Percentiles rank a stretch among this genome's conserved stretches.
phyloP scores from a whole-genome alignment of 2,797 vertebrate species.

The Notolepis coatsorum region DNA sequence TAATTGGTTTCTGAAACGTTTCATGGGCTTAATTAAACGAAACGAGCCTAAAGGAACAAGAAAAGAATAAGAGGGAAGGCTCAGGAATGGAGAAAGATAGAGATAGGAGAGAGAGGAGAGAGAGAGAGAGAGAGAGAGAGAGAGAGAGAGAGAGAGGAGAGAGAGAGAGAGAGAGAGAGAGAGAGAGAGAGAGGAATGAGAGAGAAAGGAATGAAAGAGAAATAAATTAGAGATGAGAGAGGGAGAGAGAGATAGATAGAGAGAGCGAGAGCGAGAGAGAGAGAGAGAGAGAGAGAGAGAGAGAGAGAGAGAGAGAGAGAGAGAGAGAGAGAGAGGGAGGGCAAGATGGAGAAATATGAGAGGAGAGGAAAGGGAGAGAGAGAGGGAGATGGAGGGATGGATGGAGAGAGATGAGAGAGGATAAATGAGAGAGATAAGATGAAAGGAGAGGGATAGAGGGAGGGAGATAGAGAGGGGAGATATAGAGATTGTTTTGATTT shows the following conservation, averaged over 20 bases:
- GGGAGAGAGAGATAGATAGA: too few species aligned
- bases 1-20: conserved; percentile 82
- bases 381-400: too few species aligned
- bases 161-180: neutral
- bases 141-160: neutral
- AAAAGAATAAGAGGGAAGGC: conserved; percentile 36
- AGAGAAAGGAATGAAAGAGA: neutral
- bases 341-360: conserved; percentile 45
- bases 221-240: too few species aligned
- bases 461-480: too few species aligned
- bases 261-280: too few species aligned
- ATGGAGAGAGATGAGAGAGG: too few species aligned
- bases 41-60: conserved; percentile 71
- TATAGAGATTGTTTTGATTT: too few species aligned
- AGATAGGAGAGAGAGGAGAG: conserved; percentile 19
- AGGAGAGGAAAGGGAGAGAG: too few species aligned
- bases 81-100: conserved; percentile 18
- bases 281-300: too few species aligned
- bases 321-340: conserved; percentile 26
- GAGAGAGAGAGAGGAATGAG: neutral
- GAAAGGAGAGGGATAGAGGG: too few species aligned
- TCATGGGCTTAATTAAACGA: conserved; percentile 80
- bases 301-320: conserved; percentile 9
- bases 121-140: conserved; percentile 26
- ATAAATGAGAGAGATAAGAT: too few species aligned